Evolutionary conservation across 2,113 vertebrate genomes (phyloP), one percentile per base, ranked within the genome.

Genomic region (Hemichromis elongatus): DNA sequence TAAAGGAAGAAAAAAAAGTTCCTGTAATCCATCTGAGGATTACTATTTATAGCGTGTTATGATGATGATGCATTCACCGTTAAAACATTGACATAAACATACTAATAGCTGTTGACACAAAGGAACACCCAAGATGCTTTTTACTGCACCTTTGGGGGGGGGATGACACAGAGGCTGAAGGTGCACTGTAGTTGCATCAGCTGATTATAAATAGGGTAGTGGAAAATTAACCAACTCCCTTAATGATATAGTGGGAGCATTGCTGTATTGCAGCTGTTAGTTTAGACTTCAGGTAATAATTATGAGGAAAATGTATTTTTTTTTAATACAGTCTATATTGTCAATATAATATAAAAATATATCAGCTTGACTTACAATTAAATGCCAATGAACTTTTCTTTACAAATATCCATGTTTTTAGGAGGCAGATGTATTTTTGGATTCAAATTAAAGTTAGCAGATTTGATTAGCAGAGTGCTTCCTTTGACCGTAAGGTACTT

Each of bases 101-200:
- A 56, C 6, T n/a, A 61, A 77, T 81, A 53, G 37, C 33, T 89
- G 61, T 80, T 87, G 70, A 80, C 84, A 86, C 75, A 77, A 79
- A 90, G 52, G 33, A 70, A 70, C 45, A 56, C 80, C 68, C 70
- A 61, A 80, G 88, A 80, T 79, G 53, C 73, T 77, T 57, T 81
- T n/a, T 80, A 87, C 19, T 47, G 30, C 78, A 40, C 21, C 84
- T 82, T 61, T 45, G 42, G 68, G 14, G 80, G 14, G 80, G 73
- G 79, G 33, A 81, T 12, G 50, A 54, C 83, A 55, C 35, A 70
- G 78, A 82, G 56, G 75, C 59, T 83, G 37, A 83, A 87, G 80
- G 84, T 88, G 81, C 81, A 83, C 45, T 5, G 4, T 45, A 75
- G 83, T 89, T 84, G 54, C 79, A 89, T 90, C 70, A 73, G 77